Evolutionary conservation across 2,888 invertebrate genomes (phyloP).

Genomic region (Leptinotarsa juncta): DNA sequence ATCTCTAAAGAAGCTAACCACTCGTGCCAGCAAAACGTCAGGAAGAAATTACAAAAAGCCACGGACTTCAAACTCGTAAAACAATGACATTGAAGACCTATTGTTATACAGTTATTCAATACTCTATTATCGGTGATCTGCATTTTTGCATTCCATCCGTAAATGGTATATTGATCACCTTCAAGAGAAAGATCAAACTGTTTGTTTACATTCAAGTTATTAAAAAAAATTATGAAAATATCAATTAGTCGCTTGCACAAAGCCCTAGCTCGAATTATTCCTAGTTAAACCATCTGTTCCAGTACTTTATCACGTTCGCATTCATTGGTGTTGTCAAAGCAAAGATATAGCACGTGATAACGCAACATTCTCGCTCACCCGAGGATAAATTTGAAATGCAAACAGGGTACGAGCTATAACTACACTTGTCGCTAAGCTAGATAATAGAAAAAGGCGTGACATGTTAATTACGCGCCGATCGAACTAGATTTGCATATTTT

Average conservation of each 20-base stretch:
- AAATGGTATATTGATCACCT: no score
- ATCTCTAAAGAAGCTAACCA: no score
- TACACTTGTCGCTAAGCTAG: constrained; percentile 60
- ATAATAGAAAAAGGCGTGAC: constrained; percentile 61
- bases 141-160: no score
- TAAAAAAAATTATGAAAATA: neutral
- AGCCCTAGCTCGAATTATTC: constrained; percentile 1
- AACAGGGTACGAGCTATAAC: constrained; percentile 40
- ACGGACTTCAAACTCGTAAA: no score
- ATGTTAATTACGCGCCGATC: constrained; percentile 58
- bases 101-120: no score
- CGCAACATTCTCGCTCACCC: constrained; percentile 54
- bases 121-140: no score
- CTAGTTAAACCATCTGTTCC: constrained; percentile 51
- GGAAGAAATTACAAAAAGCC: no score
- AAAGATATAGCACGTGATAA: constrained; percentile 48
- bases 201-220: neutral
- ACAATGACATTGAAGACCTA: no score
- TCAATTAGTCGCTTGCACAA: neutral
- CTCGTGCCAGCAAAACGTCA: no score
- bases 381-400: constrained; percentile 42
- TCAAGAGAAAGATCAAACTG: no score
- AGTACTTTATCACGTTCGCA: constrained; percentile 51
- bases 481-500: constrained; percentile 54
- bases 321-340: constrained; percentile 48